A percentile compares a stretch with the other conserved stretches of the same genome.
These are phyloP conservation scores for Caligus rogercresseyi DNA, from an alignment of 1,140 invertebrate genomes.

Conservation along the genomic window DNA sequence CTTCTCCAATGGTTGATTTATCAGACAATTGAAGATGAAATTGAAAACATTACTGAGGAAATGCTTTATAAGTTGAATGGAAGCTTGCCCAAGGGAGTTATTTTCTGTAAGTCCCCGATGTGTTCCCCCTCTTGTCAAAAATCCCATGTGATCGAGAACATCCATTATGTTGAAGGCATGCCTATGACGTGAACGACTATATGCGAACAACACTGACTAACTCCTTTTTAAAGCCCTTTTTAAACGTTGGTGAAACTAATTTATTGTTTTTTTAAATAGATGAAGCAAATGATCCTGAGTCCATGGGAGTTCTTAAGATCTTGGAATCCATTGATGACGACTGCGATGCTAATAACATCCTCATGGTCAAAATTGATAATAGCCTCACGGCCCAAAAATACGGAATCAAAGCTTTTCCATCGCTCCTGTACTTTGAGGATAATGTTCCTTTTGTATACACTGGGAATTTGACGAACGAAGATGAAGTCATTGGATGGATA, in stretches of 20 bases:
- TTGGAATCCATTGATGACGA: constrained; percentile 87
- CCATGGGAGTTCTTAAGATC: constrained; percentile 63
- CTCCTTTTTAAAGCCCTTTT: too few relatives aligned
- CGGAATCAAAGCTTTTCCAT: constrained; percentile 61
- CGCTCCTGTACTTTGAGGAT: constrained; percentile 81
- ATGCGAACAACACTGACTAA: too few relatives aligned
- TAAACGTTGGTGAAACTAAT: too few relatives aligned
- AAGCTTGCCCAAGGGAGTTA: constrained; percentile 72
- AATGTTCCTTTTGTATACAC: constrained; percentile 79
- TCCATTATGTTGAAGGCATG: too few relatives aligned
- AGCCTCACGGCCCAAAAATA: constrained; percentile 55
- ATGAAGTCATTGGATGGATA: constrained; percentile 74
- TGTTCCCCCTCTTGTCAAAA: background rate
- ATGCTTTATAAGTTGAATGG: constrained; percentile 75
- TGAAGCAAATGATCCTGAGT: constrained; percentile 74
- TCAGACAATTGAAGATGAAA: constrained; percentile 75
- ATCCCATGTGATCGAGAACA: too few relatives aligned
- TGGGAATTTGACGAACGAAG: constrained; percentile 77
- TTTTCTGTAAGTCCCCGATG: constrained; percentile 60
- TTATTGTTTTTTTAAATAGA: too few relatives aligned
- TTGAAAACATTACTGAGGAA: constrained; percentile 83
- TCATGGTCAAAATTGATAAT: constrained; percentile 55
- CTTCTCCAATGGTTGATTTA: constrained; percentile 69
- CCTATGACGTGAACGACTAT: too few relatives aligned
- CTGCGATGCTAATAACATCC: constrained; percentile 66